Conservation (phyloP, 2,113 vertebrate genomes). For the Parus major region DNA sequence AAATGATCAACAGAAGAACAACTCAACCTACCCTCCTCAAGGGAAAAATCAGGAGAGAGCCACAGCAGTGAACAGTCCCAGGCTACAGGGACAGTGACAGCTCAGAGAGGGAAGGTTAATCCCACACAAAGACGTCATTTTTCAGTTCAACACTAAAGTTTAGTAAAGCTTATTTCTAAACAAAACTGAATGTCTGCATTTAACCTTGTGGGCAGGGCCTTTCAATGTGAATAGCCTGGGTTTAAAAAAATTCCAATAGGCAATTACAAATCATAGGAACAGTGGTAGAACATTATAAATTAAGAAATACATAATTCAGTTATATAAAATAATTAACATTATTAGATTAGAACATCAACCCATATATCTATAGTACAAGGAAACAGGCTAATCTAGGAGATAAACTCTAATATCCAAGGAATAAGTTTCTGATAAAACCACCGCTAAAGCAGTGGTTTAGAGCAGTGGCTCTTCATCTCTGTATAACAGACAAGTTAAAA, state of each 20-base stretch:
- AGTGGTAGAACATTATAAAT: background rate
- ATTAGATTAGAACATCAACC: background rate
- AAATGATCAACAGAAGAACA: slow-evolving; percentile 56
- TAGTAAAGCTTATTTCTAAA: slow-evolving; percentile 27
- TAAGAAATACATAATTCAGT: background rate
- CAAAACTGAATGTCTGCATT: background rate
- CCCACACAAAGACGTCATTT: slow-evolving; percentile 22
- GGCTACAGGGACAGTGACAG: background rate
- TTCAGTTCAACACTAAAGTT: background rate
- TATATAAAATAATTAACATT: background rate
- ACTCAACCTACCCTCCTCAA: slow-evolving; percentile 21
- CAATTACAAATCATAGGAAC: background rate
- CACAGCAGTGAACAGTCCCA: background rate
- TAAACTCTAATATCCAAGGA: background rate
- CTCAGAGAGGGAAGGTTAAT: background rate
- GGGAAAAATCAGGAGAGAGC: background rate
- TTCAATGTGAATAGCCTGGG: background rate
- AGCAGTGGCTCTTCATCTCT: background rate
- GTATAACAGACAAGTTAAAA: background rate
- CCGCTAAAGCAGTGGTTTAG: background rate
- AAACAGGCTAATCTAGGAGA: background rate
- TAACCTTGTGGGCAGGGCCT: background rate
- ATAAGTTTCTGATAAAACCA: background rate
- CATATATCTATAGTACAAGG: background rate
- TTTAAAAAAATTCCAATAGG: background rate